Evolutionary conservation across 2,797 vertebrate genomes (phyloP).

Genomic region (Triplophysa bombifrons): DNA sequence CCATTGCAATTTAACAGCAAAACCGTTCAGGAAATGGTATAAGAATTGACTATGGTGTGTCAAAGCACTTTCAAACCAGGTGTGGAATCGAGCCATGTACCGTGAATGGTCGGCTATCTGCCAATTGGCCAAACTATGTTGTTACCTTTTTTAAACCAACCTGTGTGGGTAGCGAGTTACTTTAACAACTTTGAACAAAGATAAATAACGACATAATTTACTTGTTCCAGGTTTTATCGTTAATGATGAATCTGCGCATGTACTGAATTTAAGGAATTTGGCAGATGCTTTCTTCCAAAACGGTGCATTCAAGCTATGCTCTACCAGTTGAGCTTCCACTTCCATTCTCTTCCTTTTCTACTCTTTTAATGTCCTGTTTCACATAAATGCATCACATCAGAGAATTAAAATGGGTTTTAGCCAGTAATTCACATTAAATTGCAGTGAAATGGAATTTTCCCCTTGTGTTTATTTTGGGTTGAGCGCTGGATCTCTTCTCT

Average conservation of each 20-base stretch:
- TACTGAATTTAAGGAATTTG: background rate
- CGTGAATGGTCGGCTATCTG: conserved; percentile 34
- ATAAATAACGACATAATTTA: background rate
- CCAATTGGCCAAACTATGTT: conserved; percentile 31
- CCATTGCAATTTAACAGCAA: conserved; percentile 67
- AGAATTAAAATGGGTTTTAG: background rate
- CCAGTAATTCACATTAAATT: background rate
- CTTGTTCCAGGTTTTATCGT: background rate
- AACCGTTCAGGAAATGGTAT: conserved; percentile 67
- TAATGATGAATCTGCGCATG: background rate
- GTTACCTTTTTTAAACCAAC: conserved; percentile 25
- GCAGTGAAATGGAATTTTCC: conserved; percentile 25
- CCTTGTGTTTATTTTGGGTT: conserved; percentile 11
- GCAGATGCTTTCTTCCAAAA: background rate
- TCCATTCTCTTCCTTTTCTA: background rate
- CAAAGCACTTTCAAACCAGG: conserved; percentile 70
- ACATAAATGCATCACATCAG: background rate
- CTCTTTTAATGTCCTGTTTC: background rate
- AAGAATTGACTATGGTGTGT: conserved; percentile 72
- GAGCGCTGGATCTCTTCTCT: background rate
- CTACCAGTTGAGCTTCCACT: background rate
- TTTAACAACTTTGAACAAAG: background rate
- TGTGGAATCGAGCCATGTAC: conserved; percentile 69
- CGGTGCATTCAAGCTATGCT: background rate
- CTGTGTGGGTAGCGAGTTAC: background rate